Evolutionary conservation across 2,113 vertebrate species (phyloP).

Genomic region (Python bivittatus): DNA sequence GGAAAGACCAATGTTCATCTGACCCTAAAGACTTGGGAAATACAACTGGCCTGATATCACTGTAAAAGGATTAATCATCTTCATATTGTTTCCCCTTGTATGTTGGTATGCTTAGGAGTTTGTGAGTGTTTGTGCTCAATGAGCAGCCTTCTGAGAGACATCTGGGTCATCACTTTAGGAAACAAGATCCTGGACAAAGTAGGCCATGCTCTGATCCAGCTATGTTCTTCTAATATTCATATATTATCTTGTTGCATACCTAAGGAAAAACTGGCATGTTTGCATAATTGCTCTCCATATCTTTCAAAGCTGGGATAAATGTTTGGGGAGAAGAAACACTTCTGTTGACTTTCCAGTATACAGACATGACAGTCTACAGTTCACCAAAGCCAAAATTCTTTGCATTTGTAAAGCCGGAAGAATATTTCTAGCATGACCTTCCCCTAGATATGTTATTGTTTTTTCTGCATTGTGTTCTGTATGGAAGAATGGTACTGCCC

Average conservation of each 20-base stretch:
- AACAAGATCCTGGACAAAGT: not conserved
- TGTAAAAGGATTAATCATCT: slow-evolving; percentile 14
- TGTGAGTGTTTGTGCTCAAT: slow-evolving; percentile 1
- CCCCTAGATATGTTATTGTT: not conserved
- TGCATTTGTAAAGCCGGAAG: not conserved
- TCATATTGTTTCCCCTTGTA: not conserved
- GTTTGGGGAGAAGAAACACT: not conserved
- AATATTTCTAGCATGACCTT: not conserved
- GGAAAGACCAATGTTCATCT: slow-evolving; percentile 2
- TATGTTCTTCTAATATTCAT: not conserved
- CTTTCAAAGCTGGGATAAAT: not conserved
- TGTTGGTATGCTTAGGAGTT: slow-evolving; percentile 27
- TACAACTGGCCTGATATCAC: not conserved
- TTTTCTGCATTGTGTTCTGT: not conserved
- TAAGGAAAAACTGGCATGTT: too few relatives aligned
- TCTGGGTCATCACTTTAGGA: not conserved
- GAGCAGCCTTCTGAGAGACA: not conserved
- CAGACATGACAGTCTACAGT: not conserved
- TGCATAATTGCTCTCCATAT: not conserved
- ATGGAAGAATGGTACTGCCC: not conserved
- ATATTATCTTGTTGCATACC: too few relatives aligned
- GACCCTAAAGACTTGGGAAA: slow-evolving; percentile 19
- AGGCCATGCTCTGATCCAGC: not conserved
- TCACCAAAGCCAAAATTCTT: not conserved
- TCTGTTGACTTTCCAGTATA: not conserved